A percentile compares a stretch with the other conserved stretches of the same genome.
Conservation (phyloP, 2,888 invertebrate species). For the Caenorhabditis sp. region DNA sequence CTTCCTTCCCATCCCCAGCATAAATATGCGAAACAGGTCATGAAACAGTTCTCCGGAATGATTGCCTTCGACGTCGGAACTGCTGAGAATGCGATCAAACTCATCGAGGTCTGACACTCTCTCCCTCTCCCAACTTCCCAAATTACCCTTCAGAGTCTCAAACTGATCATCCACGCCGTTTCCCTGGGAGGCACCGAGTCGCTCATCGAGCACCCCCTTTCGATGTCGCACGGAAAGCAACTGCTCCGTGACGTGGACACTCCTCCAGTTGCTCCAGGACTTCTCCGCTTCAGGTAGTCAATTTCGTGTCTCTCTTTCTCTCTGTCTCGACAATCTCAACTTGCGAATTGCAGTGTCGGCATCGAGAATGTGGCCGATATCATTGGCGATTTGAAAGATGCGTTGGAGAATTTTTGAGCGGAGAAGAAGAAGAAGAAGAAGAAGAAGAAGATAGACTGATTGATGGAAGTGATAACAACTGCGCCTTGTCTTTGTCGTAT, state of each 20-base stretch:
- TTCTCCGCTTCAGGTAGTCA: constrained; percentile 68
- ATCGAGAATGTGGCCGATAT: constrained; percentile 79
- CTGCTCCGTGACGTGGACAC: constrained; percentile 35
- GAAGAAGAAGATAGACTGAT: constrained; percentile 11
- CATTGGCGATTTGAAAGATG: constrained; percentile 79
- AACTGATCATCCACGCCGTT: constrained; percentile 66
- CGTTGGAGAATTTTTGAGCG: constrained; percentile 54
- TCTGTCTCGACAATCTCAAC: not conserved
- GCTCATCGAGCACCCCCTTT: constrained; percentile 69
- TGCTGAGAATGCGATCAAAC: constrained; percentile 57
- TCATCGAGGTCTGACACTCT: constrained; percentile 53
- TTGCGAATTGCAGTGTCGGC: constrained; percentile 75
- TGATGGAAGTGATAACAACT: constrained; percentile 11
- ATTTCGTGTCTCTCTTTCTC: not conserved
- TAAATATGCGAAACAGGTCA: constrained; percentile 58
- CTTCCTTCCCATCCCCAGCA: constrained; percentile 68
- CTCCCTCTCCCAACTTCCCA: not conserved
- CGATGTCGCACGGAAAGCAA: constrained; percentile 66
- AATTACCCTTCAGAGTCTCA: constrained; percentile 1
- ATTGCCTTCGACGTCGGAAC: constrained; percentile 67
- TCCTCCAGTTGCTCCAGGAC: constrained; percentile 49
- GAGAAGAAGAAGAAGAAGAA: constrained; percentile 1
- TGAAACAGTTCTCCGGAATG: constrained; percentile 71
- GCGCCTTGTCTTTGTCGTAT: not conserved
- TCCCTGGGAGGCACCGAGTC: constrained; percentile 71